Evolutionary conservation across 2,888 invertebrate species (phyloP).

Genomic region (Aspidiotus rigidus): DNA sequence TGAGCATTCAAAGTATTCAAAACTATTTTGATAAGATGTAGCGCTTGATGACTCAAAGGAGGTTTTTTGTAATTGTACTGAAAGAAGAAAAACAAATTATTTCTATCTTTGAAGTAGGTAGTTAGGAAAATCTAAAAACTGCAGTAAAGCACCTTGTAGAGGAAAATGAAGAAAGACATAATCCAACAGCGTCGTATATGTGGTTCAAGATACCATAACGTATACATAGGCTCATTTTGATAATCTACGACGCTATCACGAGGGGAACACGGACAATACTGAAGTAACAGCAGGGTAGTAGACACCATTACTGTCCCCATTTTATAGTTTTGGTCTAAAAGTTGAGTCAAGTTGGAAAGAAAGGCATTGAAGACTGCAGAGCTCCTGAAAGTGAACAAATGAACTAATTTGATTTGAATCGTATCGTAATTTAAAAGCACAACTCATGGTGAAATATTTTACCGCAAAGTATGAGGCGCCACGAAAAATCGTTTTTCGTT

Average conservation of each 20-base stretch:
- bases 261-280: conserved; percentile 73
- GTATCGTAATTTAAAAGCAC: not conserved
- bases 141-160: conserved; percentile 70
- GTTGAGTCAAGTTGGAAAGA: conserved; percentile 82
- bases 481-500: conserved; percentile 83
- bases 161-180: conserved; percentile 78
- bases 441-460: conserved; percentile 34
- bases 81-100: conserved; percentile 36
- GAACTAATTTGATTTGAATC: not conserved
- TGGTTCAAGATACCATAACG: conserved; percentile 78
- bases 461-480: conserved; percentile 78
- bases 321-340: conserved; percentile 89
- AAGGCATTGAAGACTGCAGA: conserved; percentile 95
- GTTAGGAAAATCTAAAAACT: conserved; percentile 14
- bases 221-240: conserved; percentile 62
- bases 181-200: conserved; percentile 87
- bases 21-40: conserved; percentile 75
- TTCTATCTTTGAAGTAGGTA: not conserved
- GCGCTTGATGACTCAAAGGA: conserved; percentile 54
- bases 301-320: conserved; percentile 85
- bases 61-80: conserved; percentile 69
- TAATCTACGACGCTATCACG: conserved; percentile 50
- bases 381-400: conserved; percentile 49
- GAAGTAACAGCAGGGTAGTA: conserved; percentile 66
- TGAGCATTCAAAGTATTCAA: conserved; percentile 82